phyloP scores from a whole-genome alignment of 2,113 vertebrate genomes.

The Herpetotheres cachinnans region DNA sequence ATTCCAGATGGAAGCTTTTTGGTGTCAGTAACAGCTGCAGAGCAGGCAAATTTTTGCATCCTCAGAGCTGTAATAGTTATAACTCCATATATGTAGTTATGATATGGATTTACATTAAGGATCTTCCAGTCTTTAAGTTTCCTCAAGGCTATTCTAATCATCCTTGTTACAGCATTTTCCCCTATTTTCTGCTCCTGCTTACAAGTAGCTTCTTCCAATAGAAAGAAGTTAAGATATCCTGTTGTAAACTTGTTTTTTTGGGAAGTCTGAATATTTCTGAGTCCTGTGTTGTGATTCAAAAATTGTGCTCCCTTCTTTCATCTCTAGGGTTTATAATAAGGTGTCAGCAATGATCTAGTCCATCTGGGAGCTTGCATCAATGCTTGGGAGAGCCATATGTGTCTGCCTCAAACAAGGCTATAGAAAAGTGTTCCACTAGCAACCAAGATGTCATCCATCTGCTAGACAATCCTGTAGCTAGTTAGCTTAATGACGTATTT shows the following conservation, averaged over 20 bases:
- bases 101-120: background rate
- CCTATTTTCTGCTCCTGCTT: background rate
- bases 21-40: constrained; percentile 42
- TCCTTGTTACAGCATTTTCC: background rate
- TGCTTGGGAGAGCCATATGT: constrained; percentile 66
- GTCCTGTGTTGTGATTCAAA: constrained; percentile 48
- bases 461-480: constrained; percentile 64
- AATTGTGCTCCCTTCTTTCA: constrained; percentile 64
- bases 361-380: constrained; percentile 68
- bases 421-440: constrained; percentile 64
- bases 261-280: constrained; percentile 47
- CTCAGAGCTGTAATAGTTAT: background rate
- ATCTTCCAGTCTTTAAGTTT: background rate
- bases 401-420: constrained; percentile 67
- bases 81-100: background rate
- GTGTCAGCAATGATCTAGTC: constrained; percentile 66
- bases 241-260: constrained; percentile 42
- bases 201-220: background rate
- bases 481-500: constrained; percentile 65
- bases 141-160: background rate
- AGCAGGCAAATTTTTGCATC: constrained; percentile 19
- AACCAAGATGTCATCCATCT: constrained; percentile 69
- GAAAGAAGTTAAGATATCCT: background rate
- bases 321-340: constrained; percentile 63
- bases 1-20: constrained; percentile 36